Conservation (phyloP, 2,888 invertebrate genomes). For the Nomada ferruginata region DNA sequence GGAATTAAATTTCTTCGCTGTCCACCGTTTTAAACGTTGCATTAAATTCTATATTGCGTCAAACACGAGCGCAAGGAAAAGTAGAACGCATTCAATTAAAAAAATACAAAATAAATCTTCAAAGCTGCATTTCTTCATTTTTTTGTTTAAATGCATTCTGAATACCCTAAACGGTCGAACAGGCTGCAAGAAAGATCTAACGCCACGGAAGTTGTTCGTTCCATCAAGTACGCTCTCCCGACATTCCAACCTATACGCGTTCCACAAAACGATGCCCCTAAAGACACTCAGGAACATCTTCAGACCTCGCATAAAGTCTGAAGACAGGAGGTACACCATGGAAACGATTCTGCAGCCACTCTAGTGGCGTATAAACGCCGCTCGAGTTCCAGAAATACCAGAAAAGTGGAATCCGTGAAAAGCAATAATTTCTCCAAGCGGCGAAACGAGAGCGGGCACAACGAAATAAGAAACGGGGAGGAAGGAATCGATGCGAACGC, state of each 20-base stretch:
- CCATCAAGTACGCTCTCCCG: neutral
- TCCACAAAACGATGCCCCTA: constrained; percentile 32
- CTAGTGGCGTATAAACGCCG: constrained; percentile 59
- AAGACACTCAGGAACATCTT: constrained; percentile 22
- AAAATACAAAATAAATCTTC: too few relatives aligned
- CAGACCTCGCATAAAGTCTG: constrained; percentile 7
- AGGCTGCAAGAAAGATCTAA: neutral
- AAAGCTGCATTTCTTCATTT: too few relatives aligned
- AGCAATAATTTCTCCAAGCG: constrained; percentile 45
- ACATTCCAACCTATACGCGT: constrained; percentile 18
- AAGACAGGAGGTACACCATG: neutral
- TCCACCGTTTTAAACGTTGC: too few relatives aligned
- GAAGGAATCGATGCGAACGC: neutral
- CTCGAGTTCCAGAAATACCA: constrained; percentile 56
- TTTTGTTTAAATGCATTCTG: neutral
- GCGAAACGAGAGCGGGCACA: neutral
- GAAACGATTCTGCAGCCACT: constrained; percentile 39
- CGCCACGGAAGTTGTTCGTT: neutral
- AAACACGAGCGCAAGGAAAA: too few relatives aligned
- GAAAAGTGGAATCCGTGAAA: constrained; percentile 63
- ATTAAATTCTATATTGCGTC: too few relatives aligned
- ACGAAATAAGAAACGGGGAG: neutral
- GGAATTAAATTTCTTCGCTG: too few relatives aligned
- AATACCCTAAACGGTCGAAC: neutral
- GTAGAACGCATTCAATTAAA: too few relatives aligned